Conservation (phyloP, 2,797 vertebrate genomes). For the Acanthopagrus latus region DNA sequence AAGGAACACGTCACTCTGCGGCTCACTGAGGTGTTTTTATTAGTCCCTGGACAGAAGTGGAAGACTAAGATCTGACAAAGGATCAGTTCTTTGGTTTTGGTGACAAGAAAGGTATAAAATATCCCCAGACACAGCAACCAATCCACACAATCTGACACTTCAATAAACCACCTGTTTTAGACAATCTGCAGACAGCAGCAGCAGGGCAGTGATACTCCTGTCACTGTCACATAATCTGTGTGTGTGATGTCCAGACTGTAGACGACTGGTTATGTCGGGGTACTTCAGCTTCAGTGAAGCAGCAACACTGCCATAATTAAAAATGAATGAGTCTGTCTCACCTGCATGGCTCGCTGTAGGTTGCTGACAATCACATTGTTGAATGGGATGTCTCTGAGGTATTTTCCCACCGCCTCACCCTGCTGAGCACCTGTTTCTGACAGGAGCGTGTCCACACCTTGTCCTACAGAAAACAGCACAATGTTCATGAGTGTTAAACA, state of each 20-base stretch:
- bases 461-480: constrained; percentile 61
- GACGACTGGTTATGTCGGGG: background rate
- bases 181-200: too few species aligned
- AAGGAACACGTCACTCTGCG: background rate
- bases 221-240: constrained; percentile 2
- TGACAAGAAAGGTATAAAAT: too few species aligned
- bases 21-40: background rate
- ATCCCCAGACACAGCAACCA: too few species aligned
- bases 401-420: constrained; percentile 88
- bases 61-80: too few species aligned
- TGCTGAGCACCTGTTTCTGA: constrained; percentile 88
- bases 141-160: background rate
- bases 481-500: background rate
- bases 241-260: background rate
- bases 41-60: too few species aligned
- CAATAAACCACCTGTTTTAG: background rate
- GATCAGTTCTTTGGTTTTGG: too few species aligned
- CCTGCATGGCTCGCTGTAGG: constrained; percentile 93
- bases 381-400: constrained; percentile 89
- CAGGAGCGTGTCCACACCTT: constrained; percentile 73
- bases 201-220: too few species aligned
- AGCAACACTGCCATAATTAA: background rate
- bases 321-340: constrained; percentile 49
- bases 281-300: background rate
- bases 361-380: constrained; percentile 91